phyloP scores from a whole-genome alignment of 1,140 invertebrate genomes.

The Vanessa atalanta region DNA sequence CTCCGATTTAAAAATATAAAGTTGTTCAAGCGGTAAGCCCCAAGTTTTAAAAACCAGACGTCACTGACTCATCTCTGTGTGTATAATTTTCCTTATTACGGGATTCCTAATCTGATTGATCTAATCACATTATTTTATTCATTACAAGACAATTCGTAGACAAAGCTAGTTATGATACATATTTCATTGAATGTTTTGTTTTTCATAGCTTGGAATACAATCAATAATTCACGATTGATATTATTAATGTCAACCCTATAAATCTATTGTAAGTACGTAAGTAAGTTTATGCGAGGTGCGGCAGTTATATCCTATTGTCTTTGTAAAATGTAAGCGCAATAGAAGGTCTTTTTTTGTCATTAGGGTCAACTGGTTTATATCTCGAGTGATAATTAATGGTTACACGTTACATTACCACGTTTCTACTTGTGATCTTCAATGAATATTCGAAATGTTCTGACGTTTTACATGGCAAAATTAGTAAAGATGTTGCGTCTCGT shows the following conservation, averaged over 20 bases:
- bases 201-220: constrained; percentile 4
- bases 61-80: not conserved
- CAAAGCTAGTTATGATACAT: constrained; percentile 4
- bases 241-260: constrained; percentile 31
- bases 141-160: not conserved
- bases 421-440: not conserved
- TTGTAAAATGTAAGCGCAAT: constrained; percentile 34
- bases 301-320: constrained; percentile 40
- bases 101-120: not conserved
- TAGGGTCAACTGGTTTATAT: constrained; percentile 50
- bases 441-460: no score
- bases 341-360: constrained; percentile 60
- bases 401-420: constrained; percentile 5
- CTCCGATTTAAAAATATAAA: not conserved
- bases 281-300: constrained; percentile 34
- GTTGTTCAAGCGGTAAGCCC: constrained; percentile 5
- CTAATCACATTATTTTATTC: not conserved
- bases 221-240: constrained; percentile 9
- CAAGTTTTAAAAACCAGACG: not conserved
- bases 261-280: constrained; percentile 31
- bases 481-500: no score
- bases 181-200: not conserved
- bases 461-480: no score
- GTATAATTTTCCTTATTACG: not conserved
- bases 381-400: constrained; percentile 2